These are phyloP conservation scores for Neodiprion virginianus DNA, from an alignment of 1,140 invertebrate genomes.

Conservation along the genomic window DNA sequence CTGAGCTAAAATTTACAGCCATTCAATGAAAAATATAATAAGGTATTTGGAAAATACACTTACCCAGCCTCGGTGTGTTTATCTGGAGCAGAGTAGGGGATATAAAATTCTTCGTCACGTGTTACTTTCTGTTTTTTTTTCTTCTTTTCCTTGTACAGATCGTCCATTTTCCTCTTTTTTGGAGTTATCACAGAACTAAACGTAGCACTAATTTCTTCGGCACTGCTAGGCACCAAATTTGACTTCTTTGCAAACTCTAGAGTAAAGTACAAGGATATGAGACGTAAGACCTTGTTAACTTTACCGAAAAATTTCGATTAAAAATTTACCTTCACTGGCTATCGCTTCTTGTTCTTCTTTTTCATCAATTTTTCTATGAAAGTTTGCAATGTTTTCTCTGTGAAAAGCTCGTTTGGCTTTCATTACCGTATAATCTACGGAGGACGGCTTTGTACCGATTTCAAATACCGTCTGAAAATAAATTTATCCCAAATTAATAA, in stretches of 20 bases:
- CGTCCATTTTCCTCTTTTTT: conserved; percentile 67
- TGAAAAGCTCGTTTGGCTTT: conserved; percentile 73
- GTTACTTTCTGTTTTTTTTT: conserved; percentile 64
- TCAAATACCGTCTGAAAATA: conserved; percentile 92
- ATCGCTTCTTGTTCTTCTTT: conserved; percentile 54
- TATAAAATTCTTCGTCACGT: conserved; percentile 80
- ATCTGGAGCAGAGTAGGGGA: conserved; percentile 86
- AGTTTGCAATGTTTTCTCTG: conserved; percentile 65
- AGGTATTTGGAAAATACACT: conserved; percentile 33
- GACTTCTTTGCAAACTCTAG: conserved; percentile 24
- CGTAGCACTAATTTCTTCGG: conserved; percentile 50
- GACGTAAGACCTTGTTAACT: neutral
- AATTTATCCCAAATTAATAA: conserved; percentile 29
- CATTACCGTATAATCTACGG: conserved; percentile 74
- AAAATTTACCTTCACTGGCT: conserved; percentile 43
- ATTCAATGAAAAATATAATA: conserved; percentile 1
- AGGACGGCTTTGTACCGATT: conserved; percentile 82
- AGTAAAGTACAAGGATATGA: neutral
- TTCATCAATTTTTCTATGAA: conserved; percentile 54
- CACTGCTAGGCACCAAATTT: conserved; percentile 41
- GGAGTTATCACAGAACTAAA: conserved; percentile 65
- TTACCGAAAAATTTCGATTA: neutral
- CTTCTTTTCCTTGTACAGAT: conserved; percentile 63
- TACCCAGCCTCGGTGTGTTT: conserved; percentile 89
- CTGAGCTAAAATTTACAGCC: neutral